phyloP scores from a whole-genome alignment of 1,140 invertebrate genomes.

The Homalodisca vitripennis region DNA sequence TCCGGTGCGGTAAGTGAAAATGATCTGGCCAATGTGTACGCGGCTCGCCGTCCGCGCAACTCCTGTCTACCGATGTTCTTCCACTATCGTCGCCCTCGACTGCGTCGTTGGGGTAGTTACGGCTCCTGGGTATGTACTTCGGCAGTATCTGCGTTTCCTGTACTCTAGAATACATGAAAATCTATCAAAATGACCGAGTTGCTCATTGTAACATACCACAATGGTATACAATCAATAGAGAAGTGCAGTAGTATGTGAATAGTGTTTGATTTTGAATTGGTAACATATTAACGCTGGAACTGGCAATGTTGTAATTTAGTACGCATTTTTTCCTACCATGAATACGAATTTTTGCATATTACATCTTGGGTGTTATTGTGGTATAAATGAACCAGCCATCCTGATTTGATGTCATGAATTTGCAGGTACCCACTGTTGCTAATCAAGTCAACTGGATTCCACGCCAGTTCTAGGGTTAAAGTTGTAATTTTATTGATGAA shows the following conservation, averaged over 20 bases:
- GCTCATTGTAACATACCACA: too few species aligned
- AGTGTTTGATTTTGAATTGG: not conserved
- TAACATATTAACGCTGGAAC: too few species aligned
- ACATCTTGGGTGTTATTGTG: too few species aligned
- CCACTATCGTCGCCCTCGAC: conserved; percentile 44
- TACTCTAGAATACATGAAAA: not conserved
- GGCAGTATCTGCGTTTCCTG: not conserved
- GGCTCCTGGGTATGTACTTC: conserved; percentile 62
- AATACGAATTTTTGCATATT: too few species aligned
- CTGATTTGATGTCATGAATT: too few species aligned
- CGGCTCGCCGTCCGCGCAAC: conserved; percentile 27
- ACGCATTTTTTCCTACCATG: too few species aligned
- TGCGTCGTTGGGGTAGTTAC: conserved; percentile 66
- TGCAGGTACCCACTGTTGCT: too few species aligned
- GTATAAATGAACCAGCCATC: too few species aligned
- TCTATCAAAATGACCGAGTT: not conserved
- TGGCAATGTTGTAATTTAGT: too few species aligned
- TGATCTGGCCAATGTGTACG: conserved; percentile 31
- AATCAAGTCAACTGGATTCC: too few species aligned
- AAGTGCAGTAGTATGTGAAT: not conserved
- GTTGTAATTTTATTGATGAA: too few species aligned
- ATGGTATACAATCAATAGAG: not conserved
- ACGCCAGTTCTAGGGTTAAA: too few species aligned
- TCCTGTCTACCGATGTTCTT: conserved; percentile 39
- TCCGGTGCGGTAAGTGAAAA: conserved; percentile 19